A percentile compares a stretch with the other conserved stretches of the same genome.
Conservation (phyloP, 2,797 vertebrate species). For the Poeciliopsis gracilis region DNA sequence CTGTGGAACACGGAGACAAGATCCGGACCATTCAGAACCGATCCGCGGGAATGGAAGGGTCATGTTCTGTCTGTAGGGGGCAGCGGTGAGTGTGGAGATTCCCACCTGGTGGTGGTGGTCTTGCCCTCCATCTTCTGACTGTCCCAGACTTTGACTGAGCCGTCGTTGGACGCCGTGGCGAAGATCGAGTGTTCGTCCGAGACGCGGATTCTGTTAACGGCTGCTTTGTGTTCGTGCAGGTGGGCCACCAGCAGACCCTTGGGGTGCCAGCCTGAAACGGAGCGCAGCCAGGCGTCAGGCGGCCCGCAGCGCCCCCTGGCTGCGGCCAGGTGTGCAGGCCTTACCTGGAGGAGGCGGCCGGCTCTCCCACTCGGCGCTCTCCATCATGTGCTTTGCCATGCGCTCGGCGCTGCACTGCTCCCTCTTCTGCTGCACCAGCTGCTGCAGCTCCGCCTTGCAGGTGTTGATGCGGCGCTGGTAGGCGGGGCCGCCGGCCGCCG, state of each 20-base stretch:
- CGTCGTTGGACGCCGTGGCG: slow-evolving; percentile 96
- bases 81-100: not conserved
- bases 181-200: slow-evolving; percentile 97
- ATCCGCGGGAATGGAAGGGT: not conserved
- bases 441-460: slow-evolving; percentile 94
- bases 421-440: slow-evolving; percentile 94
- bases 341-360: slow-evolving; percentile 93
- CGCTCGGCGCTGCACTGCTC: slow-evolving; percentile 95
- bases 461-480: slow-evolving; percentile 92
- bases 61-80: not conserved
- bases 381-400: slow-evolving; percentile 97
- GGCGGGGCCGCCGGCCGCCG: slow-evolving; percentile 79
- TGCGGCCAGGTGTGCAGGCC: rapidly evolving
- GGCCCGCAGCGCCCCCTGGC: not conserved
- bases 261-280: slow-evolving; percentile 90
- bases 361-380: slow-evolving; percentile 97
- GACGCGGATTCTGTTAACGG: slow-evolving; percentile 93
- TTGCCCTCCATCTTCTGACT: slow-evolving; percentile 99
- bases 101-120: slow-evolving; percentile 96
- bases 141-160: slow-evolving; percentile 98
- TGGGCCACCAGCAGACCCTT: slow-evolving; percentile 96
- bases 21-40: not conserved
- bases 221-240: slow-evolving; percentile 95
- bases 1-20: slow-evolving; percentile 65
- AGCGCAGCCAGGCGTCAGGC: not conserved